Conservation (phyloP, 2,797 vertebrate genomes). For the Micrastur ruficollis region DNA sequence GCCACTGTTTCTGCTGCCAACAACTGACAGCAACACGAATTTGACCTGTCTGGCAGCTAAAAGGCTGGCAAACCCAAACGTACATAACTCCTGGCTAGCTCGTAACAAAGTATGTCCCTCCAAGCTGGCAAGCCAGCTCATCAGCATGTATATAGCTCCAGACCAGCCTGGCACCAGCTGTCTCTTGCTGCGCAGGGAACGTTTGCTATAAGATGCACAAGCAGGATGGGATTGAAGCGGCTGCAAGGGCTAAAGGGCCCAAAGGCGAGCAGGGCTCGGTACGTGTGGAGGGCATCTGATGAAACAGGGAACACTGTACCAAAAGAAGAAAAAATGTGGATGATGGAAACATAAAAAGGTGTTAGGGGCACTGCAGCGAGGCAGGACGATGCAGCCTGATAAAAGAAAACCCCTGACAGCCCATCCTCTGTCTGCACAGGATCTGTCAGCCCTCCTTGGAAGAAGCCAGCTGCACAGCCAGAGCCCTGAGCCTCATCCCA, state of each 20-base stretch:
- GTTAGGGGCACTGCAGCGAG: not conserved
- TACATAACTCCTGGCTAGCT: not conserved
- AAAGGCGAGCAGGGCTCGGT: not conserved
- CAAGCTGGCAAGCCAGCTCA: not conserved
- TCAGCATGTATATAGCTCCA: not conserved
- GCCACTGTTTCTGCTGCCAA: not conserved
- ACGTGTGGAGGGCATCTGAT: rapidly evolving
- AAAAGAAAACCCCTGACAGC: not conserved
- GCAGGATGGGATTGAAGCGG: not conserved
- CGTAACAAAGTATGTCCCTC: not conserved
- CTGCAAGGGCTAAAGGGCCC: not conserved
- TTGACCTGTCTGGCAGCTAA: slow-evolving; percentile 33
- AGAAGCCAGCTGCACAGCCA: not conserved
- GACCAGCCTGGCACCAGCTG: slow-evolving; percentile 15
- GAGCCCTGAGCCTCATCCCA: not conserved
- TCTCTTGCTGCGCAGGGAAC: not conserved
- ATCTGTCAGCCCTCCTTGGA: not conserved
- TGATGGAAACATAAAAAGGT: not conserved
- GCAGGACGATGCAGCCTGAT: not conserved
- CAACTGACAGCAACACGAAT: not conserved
- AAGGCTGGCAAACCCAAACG: not conserved
- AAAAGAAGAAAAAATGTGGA: not conserved
- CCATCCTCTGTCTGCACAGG: not conserved
- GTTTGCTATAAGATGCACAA: not conserved
- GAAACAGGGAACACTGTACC: not conserved